Evolutionary conservation across 2,113 vertebrate species (phyloP).

Genomic region (Dromaius novaehollandiae): DNA sequence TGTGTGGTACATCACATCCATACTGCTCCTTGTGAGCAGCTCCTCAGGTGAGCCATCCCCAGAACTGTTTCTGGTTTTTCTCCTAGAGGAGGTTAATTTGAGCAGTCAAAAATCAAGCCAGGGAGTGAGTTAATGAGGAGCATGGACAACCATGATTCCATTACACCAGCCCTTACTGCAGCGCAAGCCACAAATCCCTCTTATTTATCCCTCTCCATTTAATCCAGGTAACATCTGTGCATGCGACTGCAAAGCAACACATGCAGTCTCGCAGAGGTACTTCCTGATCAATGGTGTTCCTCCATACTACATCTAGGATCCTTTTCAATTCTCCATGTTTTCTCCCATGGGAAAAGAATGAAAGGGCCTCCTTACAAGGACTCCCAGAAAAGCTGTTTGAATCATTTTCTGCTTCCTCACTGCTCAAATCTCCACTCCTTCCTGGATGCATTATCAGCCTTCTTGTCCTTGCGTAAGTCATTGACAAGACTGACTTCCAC

Average conservation of each 20-base stretch:
- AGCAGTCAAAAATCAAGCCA: not conserved
- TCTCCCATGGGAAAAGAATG: not conserved
- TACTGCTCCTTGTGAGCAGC: not conserved
- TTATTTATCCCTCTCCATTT: not conserved
- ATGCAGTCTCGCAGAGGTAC: not conserved
- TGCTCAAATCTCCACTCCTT: not conserved
- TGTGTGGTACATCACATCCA: not conserved
- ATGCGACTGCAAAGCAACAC: not conserved
- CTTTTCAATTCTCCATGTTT: not conserved
- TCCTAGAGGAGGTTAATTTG: not conserved
- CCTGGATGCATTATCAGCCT: not conserved
- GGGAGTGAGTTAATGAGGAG: not conserved
- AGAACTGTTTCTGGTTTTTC: not conserved
- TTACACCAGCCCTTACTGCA: not conserved
- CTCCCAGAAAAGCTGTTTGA: not conserved
- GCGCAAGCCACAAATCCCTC: not conserved
- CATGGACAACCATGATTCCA: not conserved
- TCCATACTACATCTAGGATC: not conserved
- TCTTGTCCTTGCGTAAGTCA: not conserved
- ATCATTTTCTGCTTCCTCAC: not conserved
- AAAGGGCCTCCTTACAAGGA: not conserved
- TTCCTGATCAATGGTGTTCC: not conserved
- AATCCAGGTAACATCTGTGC: not conserved
- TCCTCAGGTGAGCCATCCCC: not conserved
- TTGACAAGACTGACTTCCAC: not conserved